phyloP scores from a whole-genome alignment of 2,888 invertebrate species.

The Xestia ashworthii region DNA sequence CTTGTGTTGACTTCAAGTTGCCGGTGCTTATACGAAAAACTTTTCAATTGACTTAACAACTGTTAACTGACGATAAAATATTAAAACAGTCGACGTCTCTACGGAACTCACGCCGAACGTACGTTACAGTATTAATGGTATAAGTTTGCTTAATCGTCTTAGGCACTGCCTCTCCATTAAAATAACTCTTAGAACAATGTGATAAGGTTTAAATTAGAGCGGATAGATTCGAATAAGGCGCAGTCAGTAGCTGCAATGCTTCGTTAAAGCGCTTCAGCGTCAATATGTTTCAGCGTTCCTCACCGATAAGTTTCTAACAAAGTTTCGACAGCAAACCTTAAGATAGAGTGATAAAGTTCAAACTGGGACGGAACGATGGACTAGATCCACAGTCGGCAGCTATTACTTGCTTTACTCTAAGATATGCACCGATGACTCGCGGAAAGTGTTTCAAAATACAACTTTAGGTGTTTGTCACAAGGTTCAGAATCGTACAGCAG shows the following conservation, averaged over 20 bases:
- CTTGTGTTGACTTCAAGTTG: background rate
- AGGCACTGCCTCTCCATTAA: constrained; percentile 12
- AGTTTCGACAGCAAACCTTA: constrained; percentile 46
- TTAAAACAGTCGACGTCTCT: constrained; percentile 33
- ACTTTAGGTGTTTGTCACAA: constrained; percentile 8
- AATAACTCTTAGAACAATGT: constrained; percentile 17
- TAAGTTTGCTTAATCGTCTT: constrained; percentile 54
- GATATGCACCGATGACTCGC: constrained; percentile 50
- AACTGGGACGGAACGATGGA: constrained; percentile 30
- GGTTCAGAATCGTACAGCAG: constrained; percentile 16
- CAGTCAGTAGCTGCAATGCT: constrained; percentile 59
- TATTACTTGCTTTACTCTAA: constrained; percentile 30
- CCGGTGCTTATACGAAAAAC: constrained; percentile 22
- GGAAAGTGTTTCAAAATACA: constrained; percentile 9
- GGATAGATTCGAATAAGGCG: constrained; percentile 32
- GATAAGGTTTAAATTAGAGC: constrained; percentile 44
- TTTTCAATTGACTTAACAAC: constrained; percentile 39
- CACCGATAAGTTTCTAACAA: constrained; percentile 39
- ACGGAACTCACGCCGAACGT: constrained; percentile 24
- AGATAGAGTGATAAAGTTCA: constrained; percentile 48
- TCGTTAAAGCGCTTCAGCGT: constrained; percentile 59
- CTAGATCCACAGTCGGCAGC: constrained; percentile 24
- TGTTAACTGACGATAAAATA: constrained; percentile 47
- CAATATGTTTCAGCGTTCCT: constrained; percentile 56
- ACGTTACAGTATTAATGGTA: constrained; percentile 59